A percentile compares a stretch with the other conserved stretches of the same genome.
phyloP scores from a whole-genome alignment of 1,140 invertebrate species.

The Nasonia longicornis region DNA sequence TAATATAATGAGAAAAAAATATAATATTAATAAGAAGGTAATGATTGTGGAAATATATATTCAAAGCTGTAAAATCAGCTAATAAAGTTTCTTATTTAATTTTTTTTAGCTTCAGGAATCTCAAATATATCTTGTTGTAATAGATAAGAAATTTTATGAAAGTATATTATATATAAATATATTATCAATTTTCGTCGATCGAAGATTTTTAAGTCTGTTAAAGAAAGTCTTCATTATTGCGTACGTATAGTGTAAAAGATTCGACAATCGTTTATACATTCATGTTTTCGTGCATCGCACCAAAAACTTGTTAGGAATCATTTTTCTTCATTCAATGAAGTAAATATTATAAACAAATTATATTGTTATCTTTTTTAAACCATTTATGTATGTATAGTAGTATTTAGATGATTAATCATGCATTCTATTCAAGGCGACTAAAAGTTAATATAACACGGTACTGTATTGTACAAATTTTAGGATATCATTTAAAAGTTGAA shows the following conservation, averaged over 20 bases:
- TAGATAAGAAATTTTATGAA: slow-evolving; percentile 39
- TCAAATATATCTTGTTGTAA: slow-evolving; percentile 37
- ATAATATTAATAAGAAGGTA: not conserved
- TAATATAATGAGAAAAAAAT: not conserved
- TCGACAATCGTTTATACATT: slow-evolving; percentile 36
- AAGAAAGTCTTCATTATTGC: slow-evolving; percentile 34
- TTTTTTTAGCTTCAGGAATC: slow-evolving; percentile 35
- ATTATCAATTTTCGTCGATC: slow-evolving; percentile 41
- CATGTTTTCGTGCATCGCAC: slow-evolving; percentile 40
- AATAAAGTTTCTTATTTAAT: slow-evolving; percentile 1
- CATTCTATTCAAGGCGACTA: not conserved
- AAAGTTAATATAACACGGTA: not conserved
- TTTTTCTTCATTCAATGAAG: slow-evolving; percentile 33
- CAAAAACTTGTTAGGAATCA: slow-evolving; percentile 40
- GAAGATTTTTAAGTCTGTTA: slow-evolving; percentile 41
- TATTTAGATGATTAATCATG: slow-evolving; percentile 7
- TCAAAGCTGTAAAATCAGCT: not conserved
- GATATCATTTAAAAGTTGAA: not conserved
- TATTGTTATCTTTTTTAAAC: slow-evolving; percentile 33
- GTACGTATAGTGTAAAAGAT: slow-evolving; percentile 30
- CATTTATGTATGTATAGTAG: slow-evolving; percentile 18
- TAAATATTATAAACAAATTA: slow-evolving; percentile 12
- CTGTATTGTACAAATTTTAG: not conserved
- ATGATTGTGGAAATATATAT: slow-evolving; percentile 12
- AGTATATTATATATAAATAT: slow-evolving; percentile 22